A percentile compares a stretch with the other conserved stretches of the same genome.
Evolutionary conservation across 2,797 vertebrate species (phyloP).

Genomic region (Malurus leucopterus): DNA sequence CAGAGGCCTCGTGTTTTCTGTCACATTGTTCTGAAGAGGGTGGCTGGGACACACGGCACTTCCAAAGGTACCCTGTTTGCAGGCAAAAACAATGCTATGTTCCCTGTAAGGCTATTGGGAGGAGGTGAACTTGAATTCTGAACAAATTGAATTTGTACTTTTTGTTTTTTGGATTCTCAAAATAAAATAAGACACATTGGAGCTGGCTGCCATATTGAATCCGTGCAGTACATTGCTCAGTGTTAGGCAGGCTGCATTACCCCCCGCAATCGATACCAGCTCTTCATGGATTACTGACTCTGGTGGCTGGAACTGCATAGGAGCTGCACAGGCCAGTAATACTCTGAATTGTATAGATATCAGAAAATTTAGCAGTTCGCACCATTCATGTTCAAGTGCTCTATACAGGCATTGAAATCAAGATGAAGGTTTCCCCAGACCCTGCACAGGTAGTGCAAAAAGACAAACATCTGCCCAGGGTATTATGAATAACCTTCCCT

Average conservation of each 20-base stretch:
- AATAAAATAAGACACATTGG: not conserved
- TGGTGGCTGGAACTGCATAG: not conserved
- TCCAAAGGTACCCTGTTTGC: not conserved
- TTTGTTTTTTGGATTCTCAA: not conserved
- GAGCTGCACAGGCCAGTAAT: not conserved
- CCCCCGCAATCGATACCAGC: not conserved
- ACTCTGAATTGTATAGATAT: not conserved
- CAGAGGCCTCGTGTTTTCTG: not conserved
- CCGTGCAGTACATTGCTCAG: conserved; percentile 19
- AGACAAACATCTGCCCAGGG: not conserved
- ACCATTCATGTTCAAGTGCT: not conserved
- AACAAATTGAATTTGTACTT: not conserved
- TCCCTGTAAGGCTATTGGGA: not conserved
- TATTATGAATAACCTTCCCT: not conserved
- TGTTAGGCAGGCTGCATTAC: conserved; percentile 19
- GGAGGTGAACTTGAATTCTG: not conserved
- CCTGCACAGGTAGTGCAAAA: not conserved
- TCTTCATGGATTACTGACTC: not conserved
- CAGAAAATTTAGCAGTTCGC: not conserved
- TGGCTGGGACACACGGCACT: not conserved
- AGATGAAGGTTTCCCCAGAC: not conserved
- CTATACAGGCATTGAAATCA: not conserved
- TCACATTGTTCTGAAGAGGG: not conserved
- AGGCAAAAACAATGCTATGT: rapidly evolving
- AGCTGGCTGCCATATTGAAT: not conserved